Evolutionary conservation across 1,140 invertebrate genomes (phyloP), one percentile per base, ranked within the genome.

Genomic region (Psilanteris sp.): DNA sequence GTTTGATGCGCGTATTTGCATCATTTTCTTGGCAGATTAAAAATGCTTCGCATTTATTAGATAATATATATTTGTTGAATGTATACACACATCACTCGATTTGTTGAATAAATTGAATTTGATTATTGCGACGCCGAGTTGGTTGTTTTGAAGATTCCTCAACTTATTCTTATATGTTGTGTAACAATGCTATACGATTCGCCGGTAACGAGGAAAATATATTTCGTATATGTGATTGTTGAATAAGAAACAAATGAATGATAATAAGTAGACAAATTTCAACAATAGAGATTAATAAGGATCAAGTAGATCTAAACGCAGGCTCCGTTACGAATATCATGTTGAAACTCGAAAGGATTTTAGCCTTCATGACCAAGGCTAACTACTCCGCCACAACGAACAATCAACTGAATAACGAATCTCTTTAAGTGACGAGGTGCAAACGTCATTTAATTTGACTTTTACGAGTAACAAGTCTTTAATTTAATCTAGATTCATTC

Each of bases 331-430:
- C 59, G 22, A 61, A 71, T 39, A 41, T 39, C 48, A 61, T 61
- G 73, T 71, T 71, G 73, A 77, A 77, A 71, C 73, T 66, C 73
- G 73, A 77, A 77, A 77, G 73, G 66, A 77, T 71, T 73, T 67
- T 67, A 77, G 73, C 73, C 73, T 77, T 77, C 73, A 64, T 54
- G 73, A 71, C 50, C 73, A 77, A 77, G 73, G 73, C 54, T 77
- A 66, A 77, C 73, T 54, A 59, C 59, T 71, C 37, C 46, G 39
- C 24, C 36, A 50, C 44, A 6, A 11, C 37, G 43, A 70, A 76
- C 59, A 76, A 70, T 76, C 64, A 70, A 59, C 57, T 48, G 41
- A 16, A 59, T 41, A 44, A 50, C 50, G 41, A 64, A 55, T 57
- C 57, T 36, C 43, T 68, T 76, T 52, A 16, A n/a, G n/a, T n/a